Conservation (phyloP, 1,140 invertebrate species). For the Matsumurasca onukii region DNA sequence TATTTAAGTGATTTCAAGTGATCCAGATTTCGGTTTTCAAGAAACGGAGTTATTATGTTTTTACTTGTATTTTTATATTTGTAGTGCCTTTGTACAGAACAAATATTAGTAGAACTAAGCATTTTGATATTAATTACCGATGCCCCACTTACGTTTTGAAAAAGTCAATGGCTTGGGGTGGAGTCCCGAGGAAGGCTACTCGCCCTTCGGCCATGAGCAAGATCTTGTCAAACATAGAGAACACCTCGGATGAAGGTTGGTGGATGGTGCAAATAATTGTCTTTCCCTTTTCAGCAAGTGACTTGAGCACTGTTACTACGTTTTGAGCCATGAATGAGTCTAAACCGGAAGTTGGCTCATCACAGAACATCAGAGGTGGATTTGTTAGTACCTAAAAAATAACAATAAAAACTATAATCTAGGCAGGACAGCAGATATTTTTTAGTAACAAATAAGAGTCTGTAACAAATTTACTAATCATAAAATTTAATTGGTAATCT, state of each 20-base stretch:
- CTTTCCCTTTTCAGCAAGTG: conserved; percentile 77
- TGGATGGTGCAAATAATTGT: conserved; percentile 95
- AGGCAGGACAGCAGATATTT: too few relatives aligned
- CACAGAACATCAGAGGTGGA: conserved; percentile 94
- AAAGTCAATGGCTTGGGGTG: conserved; percentile 74
- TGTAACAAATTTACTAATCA: too few relatives aligned
- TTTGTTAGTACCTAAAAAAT: conserved; percentile 74
- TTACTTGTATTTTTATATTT: too few relatives aligned
- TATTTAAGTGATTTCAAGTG: too few relatives aligned
- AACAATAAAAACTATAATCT: too few relatives aligned
- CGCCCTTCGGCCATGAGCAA: conserved; percentile 90
- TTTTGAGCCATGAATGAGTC: conserved; percentile 88
- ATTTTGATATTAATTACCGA: too few relatives aligned
- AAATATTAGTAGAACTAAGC: too few relatives aligned
- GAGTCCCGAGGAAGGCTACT: conserved; percentile 85
- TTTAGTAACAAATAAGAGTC: too few relatives aligned
- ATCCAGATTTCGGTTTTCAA: too few relatives aligned
- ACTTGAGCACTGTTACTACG: conserved; percentile 82
- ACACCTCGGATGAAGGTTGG: conserved; percentile 94
- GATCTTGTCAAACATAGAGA: conserved; percentile 88
- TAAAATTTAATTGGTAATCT: too few relatives aligned
- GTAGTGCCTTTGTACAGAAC: too few relatives aligned
- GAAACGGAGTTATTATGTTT: too few relatives aligned
- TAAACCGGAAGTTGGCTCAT: conserved; percentile 92
- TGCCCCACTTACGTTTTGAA: conserved; percentile 70